These are phyloP conservation scores for Pseudococcus jackbeardsleyi DNA, from an alignment of 2,888 invertebrate species.

Conservation along the genomic window DNA sequence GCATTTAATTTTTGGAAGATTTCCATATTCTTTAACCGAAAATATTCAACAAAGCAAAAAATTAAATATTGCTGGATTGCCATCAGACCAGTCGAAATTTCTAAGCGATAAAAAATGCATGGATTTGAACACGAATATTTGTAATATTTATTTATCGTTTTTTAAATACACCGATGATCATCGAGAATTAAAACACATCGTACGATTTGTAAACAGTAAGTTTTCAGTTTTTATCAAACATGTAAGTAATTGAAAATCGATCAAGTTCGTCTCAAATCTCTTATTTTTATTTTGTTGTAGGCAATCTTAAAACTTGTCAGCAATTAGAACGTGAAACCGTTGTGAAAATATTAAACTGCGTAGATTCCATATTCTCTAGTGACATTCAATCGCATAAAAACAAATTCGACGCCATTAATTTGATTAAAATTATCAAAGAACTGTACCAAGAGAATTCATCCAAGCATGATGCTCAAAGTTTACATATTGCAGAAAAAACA, in stretches of 20 bases:
- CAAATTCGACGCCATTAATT: slow-evolving; percentile 43
- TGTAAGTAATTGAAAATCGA: neutral
- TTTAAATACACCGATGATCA: neutral
- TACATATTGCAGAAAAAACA: slow-evolving; percentile 45
- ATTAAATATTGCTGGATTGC: slow-evolving; percentile 18
- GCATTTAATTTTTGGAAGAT: slow-evolving; percentile 66
- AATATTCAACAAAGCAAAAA: slow-evolving; percentile 13
- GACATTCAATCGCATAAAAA: slow-evolving; percentile 23
- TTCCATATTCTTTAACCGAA: slow-evolving; percentile 66
- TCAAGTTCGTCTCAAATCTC: neutral
- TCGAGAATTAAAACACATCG: slow-evolving; percentile 37
- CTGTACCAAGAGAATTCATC: slow-evolving; percentile 40
- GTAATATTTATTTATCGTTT: slow-evolving; percentile 50
- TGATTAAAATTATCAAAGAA: slow-evolving; percentile 51
- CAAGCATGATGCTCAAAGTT: slow-evolving; percentile 27
- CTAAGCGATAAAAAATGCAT: slow-evolving; percentile 41
- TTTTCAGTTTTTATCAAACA: neutral
- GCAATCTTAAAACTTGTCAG: neutral
- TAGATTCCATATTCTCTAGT: slow-evolving; percentile 42
- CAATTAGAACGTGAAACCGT: slow-evolving; percentile 52
- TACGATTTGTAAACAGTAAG: slow-evolving; percentile 45
- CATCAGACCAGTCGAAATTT: slow-evolving; percentile 43
- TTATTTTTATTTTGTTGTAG: neutral
- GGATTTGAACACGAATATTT: slow-evolving; percentile 34
- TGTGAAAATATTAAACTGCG: slow-evolving; percentile 43